A percentile compares a stretch with the other conserved stretches of the same genome.
Evolutionary conservation across 2,888 invertebrate genomes (phyloP).

Genomic region (Aquatica leii): DNA sequence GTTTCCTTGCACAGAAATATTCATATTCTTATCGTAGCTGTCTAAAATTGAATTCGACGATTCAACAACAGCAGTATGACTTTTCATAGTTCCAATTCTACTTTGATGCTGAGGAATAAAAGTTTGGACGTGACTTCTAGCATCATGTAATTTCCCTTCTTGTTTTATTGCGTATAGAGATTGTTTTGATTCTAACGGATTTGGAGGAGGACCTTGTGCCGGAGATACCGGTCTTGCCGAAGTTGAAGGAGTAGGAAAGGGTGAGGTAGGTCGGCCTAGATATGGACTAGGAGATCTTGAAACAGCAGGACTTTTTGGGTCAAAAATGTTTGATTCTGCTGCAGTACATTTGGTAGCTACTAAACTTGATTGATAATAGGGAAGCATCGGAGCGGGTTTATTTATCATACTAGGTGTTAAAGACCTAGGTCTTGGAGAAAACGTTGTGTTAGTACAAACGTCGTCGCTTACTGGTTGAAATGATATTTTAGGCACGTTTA

Average conservation of each 20-base stretch:
- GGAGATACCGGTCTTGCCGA: constrained; percentile 70
- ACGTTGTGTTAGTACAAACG: constrained; percentile 58
- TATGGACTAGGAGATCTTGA: constrained; percentile 74
- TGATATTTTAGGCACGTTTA: constrained; percentile 59
- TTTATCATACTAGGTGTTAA: constrained; percentile 77
- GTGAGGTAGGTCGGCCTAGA: constrained; percentile 53
- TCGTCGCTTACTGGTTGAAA: constrained; percentile 70
- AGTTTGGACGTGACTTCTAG: constrained; percentile 20
- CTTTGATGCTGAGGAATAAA: constrained; percentile 28
- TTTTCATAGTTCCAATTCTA: not conserved
- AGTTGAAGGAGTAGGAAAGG: constrained; percentile 48
- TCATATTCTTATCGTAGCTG: not conserved
- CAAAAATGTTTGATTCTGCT: constrained; percentile 67
- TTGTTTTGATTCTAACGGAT: constrained; percentile 60
- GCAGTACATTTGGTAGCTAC: constrained; percentile 73
- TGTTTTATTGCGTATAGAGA: constrained; percentile 12
- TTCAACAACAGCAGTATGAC: not conserved
- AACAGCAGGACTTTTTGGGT: constrained; percentile 67
- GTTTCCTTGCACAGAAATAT: not conserved
- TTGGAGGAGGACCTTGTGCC: constrained; percentile 75
- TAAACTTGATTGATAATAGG: constrained; percentile 81
- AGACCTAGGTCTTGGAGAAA: constrained; percentile 67
- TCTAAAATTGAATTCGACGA: not conserved
- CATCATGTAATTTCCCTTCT: constrained; percentile 19
- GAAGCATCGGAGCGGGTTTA: constrained; percentile 78